Conservation (phyloP, 2,888 invertebrate species). For the Ectemnius cavifrons region DNA sequence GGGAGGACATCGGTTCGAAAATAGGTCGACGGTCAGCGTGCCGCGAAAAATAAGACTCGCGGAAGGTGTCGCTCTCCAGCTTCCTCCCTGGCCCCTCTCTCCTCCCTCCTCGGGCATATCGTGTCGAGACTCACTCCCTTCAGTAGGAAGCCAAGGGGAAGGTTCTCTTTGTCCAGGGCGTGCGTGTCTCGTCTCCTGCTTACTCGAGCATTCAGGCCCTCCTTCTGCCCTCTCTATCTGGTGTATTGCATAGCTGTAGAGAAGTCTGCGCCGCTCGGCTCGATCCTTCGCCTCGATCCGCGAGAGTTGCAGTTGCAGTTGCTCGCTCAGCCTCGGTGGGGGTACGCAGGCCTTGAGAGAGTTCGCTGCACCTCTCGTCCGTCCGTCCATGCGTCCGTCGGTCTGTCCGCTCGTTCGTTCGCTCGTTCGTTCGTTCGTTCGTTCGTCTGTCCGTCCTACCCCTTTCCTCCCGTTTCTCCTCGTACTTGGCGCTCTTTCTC, state of each 20-base stretch:
- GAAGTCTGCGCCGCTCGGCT: slow-evolving; percentile 27
- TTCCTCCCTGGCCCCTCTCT: slow-evolving; percentile 21
- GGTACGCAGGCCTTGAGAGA: slow-evolving; percentile 76
- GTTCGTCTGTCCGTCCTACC: slow-evolving; percentile 60
- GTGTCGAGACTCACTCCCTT: slow-evolving; percentile 11
- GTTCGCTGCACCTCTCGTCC: slow-evolving; percentile 77
- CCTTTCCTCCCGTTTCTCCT: slow-evolving; percentile 34
- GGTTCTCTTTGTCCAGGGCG: slow-evolving; percentile 12
- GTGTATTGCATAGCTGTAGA: slow-evolving; percentile 27
- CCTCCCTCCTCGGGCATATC: not conserved
- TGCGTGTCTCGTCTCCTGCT: slow-evolving; percentile 26
- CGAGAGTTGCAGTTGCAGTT: slow-evolving; percentile 65
- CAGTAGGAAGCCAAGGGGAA: not conserved
- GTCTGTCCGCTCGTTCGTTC: slow-evolving; percentile 69
- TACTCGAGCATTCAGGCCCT: slow-evolving; percentile 15
- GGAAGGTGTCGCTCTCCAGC: slow-evolving; percentile 42
- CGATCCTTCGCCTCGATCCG: slow-evolving; percentile 46
- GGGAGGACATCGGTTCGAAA: slow-evolving; percentile 42
- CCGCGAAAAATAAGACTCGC: slow-evolving; percentile 49
- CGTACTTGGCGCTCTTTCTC: slow-evolving; percentile 25
- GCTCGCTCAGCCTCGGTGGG: slow-evolving; percentile 51
- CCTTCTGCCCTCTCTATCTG: not conserved
- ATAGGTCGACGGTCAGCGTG: slow-evolving; percentile 51
- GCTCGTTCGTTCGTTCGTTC: slow-evolving; percentile 74
- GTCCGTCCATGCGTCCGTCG: slow-evolving; percentile 66